These are phyloP conservation scores for Diplazon laetatorius DNA, from an alignment of 2,888 invertebrate genomes.

Conservation along the genomic window DNA sequence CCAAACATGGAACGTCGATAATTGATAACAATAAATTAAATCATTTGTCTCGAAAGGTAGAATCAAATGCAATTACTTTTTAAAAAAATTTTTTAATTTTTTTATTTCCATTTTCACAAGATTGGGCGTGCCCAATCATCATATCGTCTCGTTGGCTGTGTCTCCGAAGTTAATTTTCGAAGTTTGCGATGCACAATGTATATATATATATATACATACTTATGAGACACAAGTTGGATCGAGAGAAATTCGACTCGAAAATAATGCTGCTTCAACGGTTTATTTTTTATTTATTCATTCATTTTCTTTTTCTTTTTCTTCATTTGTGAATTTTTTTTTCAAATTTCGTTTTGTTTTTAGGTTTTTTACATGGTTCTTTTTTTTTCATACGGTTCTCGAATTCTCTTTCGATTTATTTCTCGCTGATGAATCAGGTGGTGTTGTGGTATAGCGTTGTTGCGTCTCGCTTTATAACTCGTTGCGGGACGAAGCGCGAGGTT, in stretches of 20 bases:
- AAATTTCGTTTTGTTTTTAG: too few species aligned
- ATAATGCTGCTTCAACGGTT: constrained; percentile 37
- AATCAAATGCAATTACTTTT: constrained; percentile 66
- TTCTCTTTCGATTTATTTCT: constrained; percentile 78
- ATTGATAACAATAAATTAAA: constrained; percentile 81
- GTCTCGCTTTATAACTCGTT: constrained; percentile 54
- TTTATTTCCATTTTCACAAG: too few species aligned
- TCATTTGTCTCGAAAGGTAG: constrained; percentile 79
- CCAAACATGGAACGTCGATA: constrained; percentile 76
- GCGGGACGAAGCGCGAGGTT: constrained; percentile 66
- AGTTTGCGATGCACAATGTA: too few species aligned
- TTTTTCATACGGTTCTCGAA: not conserved
- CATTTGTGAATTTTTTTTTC: too few species aligned
- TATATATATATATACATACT: too few species aligned
- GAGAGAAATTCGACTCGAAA: constrained; percentile 49
- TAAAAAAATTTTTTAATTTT: too few species aligned
- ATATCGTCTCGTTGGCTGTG: constrained; percentile 49
- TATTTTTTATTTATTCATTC: too few species aligned
- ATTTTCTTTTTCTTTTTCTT: too few species aligned
- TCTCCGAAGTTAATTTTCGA: constrained; percentile 21
- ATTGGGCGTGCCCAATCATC: constrained; percentile 43
- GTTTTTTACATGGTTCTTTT: too few species aligned
- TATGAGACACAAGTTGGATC: constrained; percentile 51
- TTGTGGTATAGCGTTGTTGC: too few species aligned
- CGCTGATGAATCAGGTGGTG: constrained; percentile 81